Evolutionary conservation across 1,140 invertebrate genomes (phyloP).

Genomic region (Condylostylus longicornis): DNA sequence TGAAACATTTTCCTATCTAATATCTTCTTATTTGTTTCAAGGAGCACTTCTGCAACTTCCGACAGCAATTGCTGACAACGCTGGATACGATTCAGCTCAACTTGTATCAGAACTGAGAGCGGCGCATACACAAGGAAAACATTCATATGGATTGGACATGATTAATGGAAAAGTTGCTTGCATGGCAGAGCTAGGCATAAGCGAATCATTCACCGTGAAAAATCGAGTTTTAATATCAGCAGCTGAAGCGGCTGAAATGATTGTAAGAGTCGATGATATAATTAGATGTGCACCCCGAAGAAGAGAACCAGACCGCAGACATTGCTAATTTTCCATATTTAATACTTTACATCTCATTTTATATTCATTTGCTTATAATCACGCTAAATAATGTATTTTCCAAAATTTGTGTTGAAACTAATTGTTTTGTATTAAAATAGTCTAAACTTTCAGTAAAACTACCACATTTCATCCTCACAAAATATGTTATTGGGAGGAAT

Average conservation of each 20-base stretch:
- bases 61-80: slow-evolving; percentile 95
- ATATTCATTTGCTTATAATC: not conserved
- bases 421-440: no score
- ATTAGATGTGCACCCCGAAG: slow-evolving; percentile 87
- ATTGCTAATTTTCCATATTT: slow-evolving; percentile 69
- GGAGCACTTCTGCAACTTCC: slow-evolving; percentile 76
- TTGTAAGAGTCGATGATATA: slow-evolving; percentile 94
- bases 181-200: slow-evolving; percentile 82
- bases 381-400: no score
- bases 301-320: slow-evolving; percentile 71
- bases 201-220: slow-evolving; percentile 94
- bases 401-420: no score
- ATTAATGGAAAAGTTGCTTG: slow-evolving; percentile 66
- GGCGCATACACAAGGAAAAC: slow-evolving; percentile 61
- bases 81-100: slow-evolving; percentile 94
- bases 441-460: no score
- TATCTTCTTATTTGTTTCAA: slow-evolving; percentile 4
- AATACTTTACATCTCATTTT: not conserved
- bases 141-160: slow-evolving; percentile 85
- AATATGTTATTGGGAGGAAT: no score
- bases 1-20: not conserved
- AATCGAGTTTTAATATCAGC: slow-evolving; percentile 88
- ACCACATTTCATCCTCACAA: no score
- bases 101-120: slow-evolving; percentile 81
- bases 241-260: slow-evolving; percentile 97